Percentiles rank a stretch among this genome's conserved stretches.
phyloP scores from a whole-genome alignment of 92 coral and sea anemone genomes.

The Heteractis magnifica region DNA sequence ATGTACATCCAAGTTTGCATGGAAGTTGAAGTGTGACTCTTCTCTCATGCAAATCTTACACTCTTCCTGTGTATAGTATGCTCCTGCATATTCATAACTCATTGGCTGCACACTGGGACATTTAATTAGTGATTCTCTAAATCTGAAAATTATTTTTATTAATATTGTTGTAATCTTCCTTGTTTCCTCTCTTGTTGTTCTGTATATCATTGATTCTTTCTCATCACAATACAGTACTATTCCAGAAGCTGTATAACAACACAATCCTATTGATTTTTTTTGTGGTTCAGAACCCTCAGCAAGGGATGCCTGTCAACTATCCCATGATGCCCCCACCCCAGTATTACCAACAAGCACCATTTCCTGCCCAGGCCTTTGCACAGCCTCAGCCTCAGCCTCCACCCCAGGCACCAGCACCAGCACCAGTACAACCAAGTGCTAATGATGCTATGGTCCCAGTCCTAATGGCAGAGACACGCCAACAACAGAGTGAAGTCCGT shows the following conservation, averaged over 20 bases:
- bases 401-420: slow-evolving; percentile 56
- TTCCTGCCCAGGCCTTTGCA: slow-evolving; percentile 45
- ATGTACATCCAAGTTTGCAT: background rate
- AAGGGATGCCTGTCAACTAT: slow-evolving; percentile 51
- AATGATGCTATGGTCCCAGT: slow-evolving; percentile 97
- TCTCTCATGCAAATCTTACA: no score
- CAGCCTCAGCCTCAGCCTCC: slow-evolving; percentile 58
- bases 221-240: no score
- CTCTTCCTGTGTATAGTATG: no score
- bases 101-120: no score
- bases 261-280: background rate
- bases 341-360: slow-evolving; percentile 58
- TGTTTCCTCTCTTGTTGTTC: no score
- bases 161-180: no score
- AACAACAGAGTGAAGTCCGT: slow-evolving; percentile 94
- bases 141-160: no score
- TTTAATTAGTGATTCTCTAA: no score
- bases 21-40: no score
- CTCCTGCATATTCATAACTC: no score
- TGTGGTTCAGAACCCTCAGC: slow-evolving; percentile 5
- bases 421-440: slow-evolving; percentile 64
- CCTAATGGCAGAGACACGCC: slow-evolving; percentile 95
- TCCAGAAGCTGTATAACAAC: background rate
- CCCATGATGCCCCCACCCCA: slow-evolving; percentile 73
- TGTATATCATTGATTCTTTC: no score